Evolutionary conservation across 2,113 vertebrate species (phyloP).

Genomic region (Ceratotherium simum): DNA sequence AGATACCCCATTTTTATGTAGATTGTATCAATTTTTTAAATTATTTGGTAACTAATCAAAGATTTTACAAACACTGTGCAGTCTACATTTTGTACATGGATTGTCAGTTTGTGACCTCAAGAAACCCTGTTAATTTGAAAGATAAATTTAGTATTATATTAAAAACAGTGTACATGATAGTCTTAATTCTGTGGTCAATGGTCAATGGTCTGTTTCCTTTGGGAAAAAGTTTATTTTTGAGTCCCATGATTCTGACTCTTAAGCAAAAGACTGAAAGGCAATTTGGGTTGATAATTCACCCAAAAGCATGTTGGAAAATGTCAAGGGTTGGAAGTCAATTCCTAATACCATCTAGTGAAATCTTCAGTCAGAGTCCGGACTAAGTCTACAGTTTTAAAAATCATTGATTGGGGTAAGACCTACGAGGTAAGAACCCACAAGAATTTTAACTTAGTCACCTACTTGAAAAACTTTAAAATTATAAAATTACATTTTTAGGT

Average conservation of each 20-base stretch:
- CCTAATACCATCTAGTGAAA: background rate
- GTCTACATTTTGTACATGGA: conserved; percentile 37
- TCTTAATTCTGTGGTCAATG: conserved; percentile 51
- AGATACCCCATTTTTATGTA: background rate
- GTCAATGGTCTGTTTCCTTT: conserved; percentile 48
- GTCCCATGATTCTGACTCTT: background rate
- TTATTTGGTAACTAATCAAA: background rate
- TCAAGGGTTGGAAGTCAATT: background rate
- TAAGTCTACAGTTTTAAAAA: background rate
- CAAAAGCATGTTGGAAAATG: conserved; percentile 22
- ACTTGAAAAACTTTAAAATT: background rate
- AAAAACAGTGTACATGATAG: conserved; percentile 9
- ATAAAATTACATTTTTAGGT: background rate
- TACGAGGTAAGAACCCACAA: background rate
- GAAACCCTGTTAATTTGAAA: conserved; percentile 50
- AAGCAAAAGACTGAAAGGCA: conserved; percentile 29
- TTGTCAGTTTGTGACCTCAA: conserved; percentile 20
- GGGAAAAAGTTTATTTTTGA: conserved; percentile 56
- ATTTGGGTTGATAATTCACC: background rate
- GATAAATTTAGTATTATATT: conserved; percentile 62
- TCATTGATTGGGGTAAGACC: background rate
- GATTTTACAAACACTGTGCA: background rate
- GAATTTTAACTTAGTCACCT: background rate
- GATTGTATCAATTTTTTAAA: background rate
- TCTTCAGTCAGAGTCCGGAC: background rate